Evolutionary conservation across 1,140 invertebrate genomes (phyloP), one percentile per base, ranked within the genome.

Genomic region (Dryas iulia): DNA sequence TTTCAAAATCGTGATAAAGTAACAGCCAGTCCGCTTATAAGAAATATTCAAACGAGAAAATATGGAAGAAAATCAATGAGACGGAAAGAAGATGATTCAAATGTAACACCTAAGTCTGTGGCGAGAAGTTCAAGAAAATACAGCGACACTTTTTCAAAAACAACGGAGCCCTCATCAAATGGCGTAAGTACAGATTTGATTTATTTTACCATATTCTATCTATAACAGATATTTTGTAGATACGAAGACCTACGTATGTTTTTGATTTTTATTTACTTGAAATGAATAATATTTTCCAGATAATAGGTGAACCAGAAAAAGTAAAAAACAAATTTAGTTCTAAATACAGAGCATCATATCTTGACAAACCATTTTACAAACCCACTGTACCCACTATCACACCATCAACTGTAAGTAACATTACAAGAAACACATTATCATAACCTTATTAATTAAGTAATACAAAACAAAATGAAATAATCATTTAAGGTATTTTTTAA

Each of bases 351-450:
- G 86, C 83, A 58, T 86, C 89, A 59, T 81, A 84, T 74, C 59
- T 87, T 26, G 83, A 91, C 68, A 91, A 84, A 81, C 85, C 90
- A 64, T 86, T 85, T 82, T 92, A 92, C 72, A 89, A 89, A 83
- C 81, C 92, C 53, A 92, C 92, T 73, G 89, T 92, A 74, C 92
- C 92, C 14, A 83, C 90, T 68, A 82, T 92, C 23, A 92, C 90
- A 79, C 72, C 91, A 72, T 89, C 92, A 78, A 88, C 87, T 87
- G 92, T 92, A 90, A 92, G 92, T 88, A 89, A 77, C 71, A 71
- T 52, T 10, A 56, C 54, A 66, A 69, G 62, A 11, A 33, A 69
- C 33, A 62, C 59, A 3, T 59, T 52, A 58, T 21, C 1, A 21
- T 47, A 14, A 21, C 39, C 14, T 47, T 10, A 59, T 31, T 0